These are phyloP conservation scores for Melanerpes aurifrons DNA, from an alignment of 2,113 vertebrate species.

Conservation along the genomic window DNA sequence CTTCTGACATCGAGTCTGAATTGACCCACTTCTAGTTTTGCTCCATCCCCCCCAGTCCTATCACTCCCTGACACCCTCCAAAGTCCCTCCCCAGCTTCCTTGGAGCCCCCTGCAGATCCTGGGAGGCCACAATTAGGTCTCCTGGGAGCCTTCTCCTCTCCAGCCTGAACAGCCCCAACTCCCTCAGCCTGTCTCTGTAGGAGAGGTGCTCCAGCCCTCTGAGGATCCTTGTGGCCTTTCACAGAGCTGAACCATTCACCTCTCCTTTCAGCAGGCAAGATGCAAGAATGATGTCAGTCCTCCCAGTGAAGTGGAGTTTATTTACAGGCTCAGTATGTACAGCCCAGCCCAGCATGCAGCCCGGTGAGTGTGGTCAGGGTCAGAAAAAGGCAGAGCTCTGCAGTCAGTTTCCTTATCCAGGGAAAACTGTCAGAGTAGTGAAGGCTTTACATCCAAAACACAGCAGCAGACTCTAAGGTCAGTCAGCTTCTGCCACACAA, in stretches of 20 bases:
- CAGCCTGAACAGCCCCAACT: no score
- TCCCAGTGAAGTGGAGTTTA: constrained; percentile 66
- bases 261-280: rapidly evolving
- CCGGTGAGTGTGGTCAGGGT: constrained; percentile 15
- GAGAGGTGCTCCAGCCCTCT: no score
- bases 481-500: not conserved
- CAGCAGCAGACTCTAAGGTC: not conserved
- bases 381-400: constrained; percentile 30
- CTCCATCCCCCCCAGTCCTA: no score
- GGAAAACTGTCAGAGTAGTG: constrained; percentile 16
- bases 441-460: constrained; percentile 34
- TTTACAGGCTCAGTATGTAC: constrained; percentile 71
- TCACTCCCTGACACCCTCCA: no score
- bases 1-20: no score
- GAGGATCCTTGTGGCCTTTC: no score
- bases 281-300: not conserved
- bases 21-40: no score
- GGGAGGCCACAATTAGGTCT: no score
- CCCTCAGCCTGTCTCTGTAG: no score
- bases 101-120: no score
- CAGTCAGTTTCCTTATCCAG: not conserved
- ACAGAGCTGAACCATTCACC: rapidly evolving
- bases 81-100: no score
- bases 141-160: no score
- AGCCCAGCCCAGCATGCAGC: constrained; percentile 57